Evolutionary conservation across 1,140 invertebrate genomes (phyloP), one percentile per base, ranked within the genome.

Genomic region (Tribolium madens): DNA sequence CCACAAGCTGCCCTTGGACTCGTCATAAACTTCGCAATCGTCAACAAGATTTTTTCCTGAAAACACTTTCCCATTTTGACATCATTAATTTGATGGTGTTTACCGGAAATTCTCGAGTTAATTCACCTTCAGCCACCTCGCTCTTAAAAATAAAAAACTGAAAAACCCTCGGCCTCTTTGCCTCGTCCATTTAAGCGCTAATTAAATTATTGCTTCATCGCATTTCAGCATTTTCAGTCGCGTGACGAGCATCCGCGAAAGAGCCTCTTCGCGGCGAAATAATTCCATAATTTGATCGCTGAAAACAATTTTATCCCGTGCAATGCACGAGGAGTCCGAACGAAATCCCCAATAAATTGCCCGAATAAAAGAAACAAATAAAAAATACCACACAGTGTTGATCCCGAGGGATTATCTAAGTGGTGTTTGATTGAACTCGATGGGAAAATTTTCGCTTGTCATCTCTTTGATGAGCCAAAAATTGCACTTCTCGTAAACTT

Each of bases 171-270:
- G n/a, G 36, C 36, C 36, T n/a, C 36, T 42, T 42, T 42, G 9
- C 33, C 26, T 31, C 26, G 26, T 2, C 33, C 33, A 53, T 18
- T 17, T 21, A 57, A 57, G 52, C 17, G n/a, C 57, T 64, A 64
- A 64, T 64, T 64, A 31, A 64, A 64, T 64, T 64, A 33, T 33
- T 33, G 2, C 14, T 14, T 64, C 26, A 64, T 64, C 31, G 57
- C 26, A 7, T 33, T 64, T 18, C 53, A 7, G 9, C 53, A 14
- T 60, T 31, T 60, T 60, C 18, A 57, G 10, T 26, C 10, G 12
- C 57, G 57, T 64, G 57, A 31, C 57, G 57, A 64, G 57, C 57
- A 64, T 64, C 57, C 57, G 21, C 57, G 57, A 64, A 64, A 64
- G 26, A 53, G 52, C 52, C 18, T 64, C 57, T 64, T 64, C 31